These are phyloP conservation scores for Nebria salina DNA, from an alignment of 2,888 invertebrate genomes.

Conservation along the genomic window DNA sequence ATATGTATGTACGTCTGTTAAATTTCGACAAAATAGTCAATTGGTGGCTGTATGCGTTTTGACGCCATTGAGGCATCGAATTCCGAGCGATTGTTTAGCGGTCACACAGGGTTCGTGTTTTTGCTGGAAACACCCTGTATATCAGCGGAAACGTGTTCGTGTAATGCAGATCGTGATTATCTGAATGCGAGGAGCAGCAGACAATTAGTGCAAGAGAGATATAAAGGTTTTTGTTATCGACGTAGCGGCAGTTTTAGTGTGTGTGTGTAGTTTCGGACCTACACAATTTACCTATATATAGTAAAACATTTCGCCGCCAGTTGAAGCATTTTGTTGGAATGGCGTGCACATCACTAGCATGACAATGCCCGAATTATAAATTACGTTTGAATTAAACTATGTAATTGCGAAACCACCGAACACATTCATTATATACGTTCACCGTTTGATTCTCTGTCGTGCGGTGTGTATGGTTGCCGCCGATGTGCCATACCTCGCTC, in stretches of 20 bases:
- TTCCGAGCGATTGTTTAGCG: constrained; percentile 17
- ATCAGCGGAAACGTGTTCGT: constrained; percentile 27
- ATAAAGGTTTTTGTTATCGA: background rate
- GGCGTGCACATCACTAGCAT: constrained; percentile 62
- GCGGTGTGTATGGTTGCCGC: background rate
- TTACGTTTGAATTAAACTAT: constrained; percentile 65
- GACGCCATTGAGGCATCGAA: background rate
- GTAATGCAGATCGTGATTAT: constrained; percentile 14
- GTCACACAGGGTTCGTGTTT: constrained; percentile 25
- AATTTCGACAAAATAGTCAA: background rate
- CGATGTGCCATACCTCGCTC: constrained; percentile 18
- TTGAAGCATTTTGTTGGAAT: background rate
- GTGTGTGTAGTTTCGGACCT: background rate
- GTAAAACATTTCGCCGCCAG: constrained; percentile 7
- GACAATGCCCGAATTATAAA: constrained; percentile 64
- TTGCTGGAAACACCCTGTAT: constrained; percentile 37
- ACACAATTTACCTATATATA: constrained; percentile 6
- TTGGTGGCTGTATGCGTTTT: constrained; percentile 1
- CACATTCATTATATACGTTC: constrained; percentile 60
- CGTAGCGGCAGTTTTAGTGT: background rate
- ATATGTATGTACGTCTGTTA: background rate
- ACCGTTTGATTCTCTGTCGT: constrained; percentile 15
- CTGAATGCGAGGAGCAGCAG: background rate
- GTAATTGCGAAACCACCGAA: constrained; percentile 63
- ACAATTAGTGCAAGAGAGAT: constrained; percentile 1